Evolutionary conservation across 2,888 invertebrate genomes (phyloP), one percentile per base, ranked within the genome.

Genomic region (Invenusta paracnida): DNA sequence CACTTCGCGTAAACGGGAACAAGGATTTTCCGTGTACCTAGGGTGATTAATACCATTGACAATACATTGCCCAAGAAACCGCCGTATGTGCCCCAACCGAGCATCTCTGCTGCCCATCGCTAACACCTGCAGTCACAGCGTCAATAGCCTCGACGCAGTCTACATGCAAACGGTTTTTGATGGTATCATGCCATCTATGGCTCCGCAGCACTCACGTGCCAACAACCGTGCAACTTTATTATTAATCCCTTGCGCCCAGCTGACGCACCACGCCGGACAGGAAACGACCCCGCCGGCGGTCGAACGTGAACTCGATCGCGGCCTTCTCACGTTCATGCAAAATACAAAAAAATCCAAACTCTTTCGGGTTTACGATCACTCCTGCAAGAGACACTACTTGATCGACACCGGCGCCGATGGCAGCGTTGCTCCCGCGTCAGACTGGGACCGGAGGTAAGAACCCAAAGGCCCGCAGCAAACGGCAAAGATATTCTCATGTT

Each of bases 381-480:
- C 73, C 27, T 73, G 11, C 27, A 23, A 73, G 73, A 5, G 73
- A 73, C 73, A 23, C 73, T 73, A 73, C 23, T 73, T 73, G 73
- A 23, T 73, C 73, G 73, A 73, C 27, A 73, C 73, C 23, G 73
- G 27, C 73, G 73, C 27, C 73, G 48, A 48, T 48, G 73, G 27
- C 11, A 73, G 73, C 2, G 73, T 73, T 23, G 23, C 23, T 73
- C 27, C 23, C 11, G 73, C 5, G 11, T 73, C 73, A 2, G 73
- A 73, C 73, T 73, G 73, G 73, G 73, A 13, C 27, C 73, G 27
- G 73, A 73, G 73, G 5, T 73, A 13, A 13, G 23, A 23, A 5
- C 73, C 73, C 73, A 73, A 73, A 73, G 73, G 73, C 25, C 73
- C 73, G 17, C 73, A 5, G 73, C 73, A 5, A 73, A 73, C 73